These are phyloP conservation scores for Eupelmus urozonus DNA, from an alignment of 2,888 invertebrate species.

Conservation along the genomic window DNA sequence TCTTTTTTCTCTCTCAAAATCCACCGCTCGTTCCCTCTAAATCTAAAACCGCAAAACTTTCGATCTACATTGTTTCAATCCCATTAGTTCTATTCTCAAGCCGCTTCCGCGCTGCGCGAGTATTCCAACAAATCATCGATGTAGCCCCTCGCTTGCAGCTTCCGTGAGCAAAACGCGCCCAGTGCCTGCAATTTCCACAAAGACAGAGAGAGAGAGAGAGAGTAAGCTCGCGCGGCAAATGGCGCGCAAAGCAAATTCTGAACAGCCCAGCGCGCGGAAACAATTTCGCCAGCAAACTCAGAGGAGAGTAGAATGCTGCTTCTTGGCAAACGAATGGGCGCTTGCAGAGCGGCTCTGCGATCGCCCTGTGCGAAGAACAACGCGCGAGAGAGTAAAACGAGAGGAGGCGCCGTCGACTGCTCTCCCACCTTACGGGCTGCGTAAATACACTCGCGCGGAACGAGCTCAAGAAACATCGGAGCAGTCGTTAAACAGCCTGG, in stretches of 20 bases:
- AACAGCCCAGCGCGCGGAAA: conserved; percentile 21
- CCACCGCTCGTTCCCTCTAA: too few relatives aligned
- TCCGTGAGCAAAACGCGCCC: neutral
- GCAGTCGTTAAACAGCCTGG: conserved; percentile 8
- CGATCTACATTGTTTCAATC: too few relatives aligned
- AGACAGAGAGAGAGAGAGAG: conserved; percentile 12
- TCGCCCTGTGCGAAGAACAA: neutral
- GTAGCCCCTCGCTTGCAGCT: neutral
- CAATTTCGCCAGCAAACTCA: conserved; percentile 36
- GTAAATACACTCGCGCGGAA: neutral
- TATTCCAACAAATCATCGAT: neutral
- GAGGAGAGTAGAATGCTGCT: conserved; percentile 9
- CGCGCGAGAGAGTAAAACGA: neutral
- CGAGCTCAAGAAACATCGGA: conserved; percentile 18
- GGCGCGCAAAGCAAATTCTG: conserved; percentile 35
- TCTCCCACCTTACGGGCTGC: neutral
- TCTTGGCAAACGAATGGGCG: conserved; percentile 36
- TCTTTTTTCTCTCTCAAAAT: too few relatives aligned
- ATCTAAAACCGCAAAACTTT: too few relatives aligned
- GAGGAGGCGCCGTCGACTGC: conserved; percentile 9
- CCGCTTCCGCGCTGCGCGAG: neutral
- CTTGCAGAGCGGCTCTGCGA: conserved; percentile 5
- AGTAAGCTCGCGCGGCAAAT: too few relatives aligned
- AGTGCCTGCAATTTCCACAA: neutral
- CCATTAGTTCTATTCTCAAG: neutral